A percentile compares a stretch with the other conserved stretches of the same genome.
Conservation (phyloP, 2,797 vertebrate genomes). For the Clarias platycephalus region DNA sequence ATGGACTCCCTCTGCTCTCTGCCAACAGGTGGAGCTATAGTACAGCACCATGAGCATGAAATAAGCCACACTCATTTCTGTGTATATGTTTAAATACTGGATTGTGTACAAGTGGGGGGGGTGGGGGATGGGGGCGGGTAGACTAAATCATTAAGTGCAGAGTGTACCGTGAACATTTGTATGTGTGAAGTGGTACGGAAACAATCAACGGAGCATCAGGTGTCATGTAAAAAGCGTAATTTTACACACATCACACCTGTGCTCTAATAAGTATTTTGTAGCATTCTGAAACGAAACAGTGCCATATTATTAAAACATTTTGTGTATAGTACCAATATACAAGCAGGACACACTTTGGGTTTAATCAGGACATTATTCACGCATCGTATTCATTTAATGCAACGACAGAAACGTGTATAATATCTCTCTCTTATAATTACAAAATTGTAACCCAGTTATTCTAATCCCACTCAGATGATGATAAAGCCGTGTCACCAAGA, state of each 20-base stretch:
- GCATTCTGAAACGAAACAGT: not conserved
- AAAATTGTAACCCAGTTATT: not conserved
- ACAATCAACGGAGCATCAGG: not conserved
- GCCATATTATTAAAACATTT: not conserved
- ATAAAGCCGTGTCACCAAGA: conserved; percentile 75
- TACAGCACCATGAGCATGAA: conserved; percentile 28
- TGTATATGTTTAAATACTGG: conserved; percentile 24
- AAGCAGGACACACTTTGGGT: not conserved
- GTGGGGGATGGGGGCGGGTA: too few relatives aligned
- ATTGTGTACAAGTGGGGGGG: not conserved
- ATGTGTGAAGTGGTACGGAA: conserved; percentile 13
- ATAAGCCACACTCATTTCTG: not conserved
- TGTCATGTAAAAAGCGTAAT: conserved; percentile 14
- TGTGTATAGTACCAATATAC: not conserved
- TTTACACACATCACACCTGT: conserved; percentile 1
- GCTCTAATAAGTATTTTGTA: not conserved
- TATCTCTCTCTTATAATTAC: not conserved
- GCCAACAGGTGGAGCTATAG: conserved; percentile 81
- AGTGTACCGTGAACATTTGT: not conserved
- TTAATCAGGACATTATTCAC: not conserved
- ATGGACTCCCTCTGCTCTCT: conserved; percentile 96
- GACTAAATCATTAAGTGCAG: not conserved
- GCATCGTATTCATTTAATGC: not conserved
- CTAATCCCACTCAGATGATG: conserved; percentile 71
- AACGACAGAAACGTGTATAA: too few relatives aligned